phyloP scores from a whole-genome alignment of 1,140 invertebrate species.

The Bicyclus anynana region DNA sequence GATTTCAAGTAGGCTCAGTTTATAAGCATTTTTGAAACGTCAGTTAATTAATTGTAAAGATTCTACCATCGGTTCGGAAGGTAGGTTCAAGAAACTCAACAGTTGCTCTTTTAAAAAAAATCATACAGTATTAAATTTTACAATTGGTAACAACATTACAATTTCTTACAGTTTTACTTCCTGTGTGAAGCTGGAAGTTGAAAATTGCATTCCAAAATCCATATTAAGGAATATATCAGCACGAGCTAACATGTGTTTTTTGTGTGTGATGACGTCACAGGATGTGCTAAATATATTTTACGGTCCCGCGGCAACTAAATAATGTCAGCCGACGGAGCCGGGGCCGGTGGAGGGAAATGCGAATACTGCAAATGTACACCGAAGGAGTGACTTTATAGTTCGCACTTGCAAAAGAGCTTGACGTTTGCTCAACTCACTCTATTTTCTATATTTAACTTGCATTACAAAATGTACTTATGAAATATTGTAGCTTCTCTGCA shows the following conservation, averaged over 20 bases:
- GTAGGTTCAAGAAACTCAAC: too few relatives aligned
- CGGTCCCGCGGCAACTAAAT: conserved; percentile 28
- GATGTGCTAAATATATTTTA: conserved; percentile 54
- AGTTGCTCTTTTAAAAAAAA: too few relatives aligned
- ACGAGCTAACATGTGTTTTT: conserved; percentile 38
- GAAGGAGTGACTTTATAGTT: not conserved
- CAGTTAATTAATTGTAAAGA: too few relatives aligned
- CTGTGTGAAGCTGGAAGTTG: too few relatives aligned
- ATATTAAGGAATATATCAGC: conserved; percentile 26
- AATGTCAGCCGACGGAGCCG: conserved; percentile 11
- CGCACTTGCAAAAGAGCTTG: not conserved
- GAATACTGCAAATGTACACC: conserved; percentile 6
- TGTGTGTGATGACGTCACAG: conserved; percentile 37
- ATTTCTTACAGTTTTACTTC: too few relatives aligned
- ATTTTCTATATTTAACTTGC: not conserved
- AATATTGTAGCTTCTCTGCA: not conserved
- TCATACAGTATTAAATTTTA: too few relatives aligned
- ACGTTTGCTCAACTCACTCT: not conserved
- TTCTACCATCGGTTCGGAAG: too few relatives aligned
- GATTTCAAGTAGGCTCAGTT: too few relatives aligned
- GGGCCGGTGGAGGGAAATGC: conserved; percentile 13
- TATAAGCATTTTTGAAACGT: too few relatives aligned
- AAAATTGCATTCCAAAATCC: too few relatives aligned
- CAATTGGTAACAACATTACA: too few relatives aligned
- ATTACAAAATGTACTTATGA: too few relatives aligned